phyloP scores from a whole-genome alignment of 2,888 invertebrate species.

The Agapetus fuscipes region DNA sequence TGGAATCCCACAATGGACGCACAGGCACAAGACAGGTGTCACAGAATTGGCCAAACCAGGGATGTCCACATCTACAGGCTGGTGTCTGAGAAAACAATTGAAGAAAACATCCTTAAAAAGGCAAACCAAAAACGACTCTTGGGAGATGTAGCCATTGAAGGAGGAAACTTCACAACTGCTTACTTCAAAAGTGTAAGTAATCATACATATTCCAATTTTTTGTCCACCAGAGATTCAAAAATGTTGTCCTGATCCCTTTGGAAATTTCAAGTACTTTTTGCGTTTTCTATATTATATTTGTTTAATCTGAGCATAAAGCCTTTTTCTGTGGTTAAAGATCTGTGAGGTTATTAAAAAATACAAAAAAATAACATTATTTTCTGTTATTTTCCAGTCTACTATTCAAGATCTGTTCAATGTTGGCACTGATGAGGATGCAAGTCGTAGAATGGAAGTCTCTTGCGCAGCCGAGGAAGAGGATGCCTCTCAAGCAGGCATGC shows the following conservation, averaged over 20 bases:
- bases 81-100: slow-evolving; percentile 93
- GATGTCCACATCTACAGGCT: slow-evolving; percentile 98
- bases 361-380: too few species aligned
- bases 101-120: slow-evolving; percentile 98
- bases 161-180: slow-evolving; percentile 96
- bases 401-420: slow-evolving; percentile 88
- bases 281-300: neutral
- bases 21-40: slow-evolving; percentile 92
- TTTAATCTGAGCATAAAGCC: too few species aligned
- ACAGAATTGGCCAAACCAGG: slow-evolving; percentile 97
- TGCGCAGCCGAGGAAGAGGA: slow-evolving; percentile 60
- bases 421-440: slow-evolving; percentile 49
- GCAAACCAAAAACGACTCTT: slow-evolving; percentile 95
- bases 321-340: too few species aligned
- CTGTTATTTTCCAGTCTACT: slow-evolving; percentile 52
- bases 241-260: slow-evolving; percentile 6
- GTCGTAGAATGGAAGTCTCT: slow-evolving; percentile 58
- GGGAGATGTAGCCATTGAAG: slow-evolving; percentile 96
- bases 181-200: slow-evolving; percentile 76
- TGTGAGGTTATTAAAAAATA: too few species aligned
- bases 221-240: slow-evolving; percentile 1
- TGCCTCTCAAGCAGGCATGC: slow-evolving; percentile 43
- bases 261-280: slow-evolving; percentile 13
- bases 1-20: slow-evolving; percentile 99
- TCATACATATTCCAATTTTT: neutral